A percentile compares a stretch with the other conserved stretches of the same genome.
Evolutionary conservation across 1,140 invertebrate species (phyloP).

Genomic region (Ditylenchus dipsaci): DNA sequence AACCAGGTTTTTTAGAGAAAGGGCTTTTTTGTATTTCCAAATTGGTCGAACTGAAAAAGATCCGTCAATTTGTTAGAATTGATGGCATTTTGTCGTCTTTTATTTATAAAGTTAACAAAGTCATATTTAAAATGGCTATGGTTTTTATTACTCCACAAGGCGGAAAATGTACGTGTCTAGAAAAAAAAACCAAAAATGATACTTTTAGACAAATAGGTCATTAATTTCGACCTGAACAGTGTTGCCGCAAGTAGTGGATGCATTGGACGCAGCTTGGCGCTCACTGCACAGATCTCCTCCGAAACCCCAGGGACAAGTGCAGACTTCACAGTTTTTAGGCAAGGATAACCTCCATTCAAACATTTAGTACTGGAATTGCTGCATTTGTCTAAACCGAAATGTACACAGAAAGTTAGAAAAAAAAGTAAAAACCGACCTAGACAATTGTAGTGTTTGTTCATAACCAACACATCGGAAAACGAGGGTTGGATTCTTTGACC

Average conservation of each 20-base stretch:
- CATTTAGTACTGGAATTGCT: slow-evolving; percentile 3
- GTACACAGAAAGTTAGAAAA: slow-evolving; percentile 4
- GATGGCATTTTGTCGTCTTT: too few species aligned
- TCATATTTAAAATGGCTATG: too few species aligned
- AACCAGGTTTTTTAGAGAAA: too few species aligned
- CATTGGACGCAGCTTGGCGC: neutral
- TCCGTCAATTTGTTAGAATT: too few species aligned
- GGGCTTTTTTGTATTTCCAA: too few species aligned
- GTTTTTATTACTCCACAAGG: too few species aligned
- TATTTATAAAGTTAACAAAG: too few species aligned
- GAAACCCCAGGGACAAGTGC: slow-evolving; percentile 32
- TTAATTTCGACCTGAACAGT: neutral
- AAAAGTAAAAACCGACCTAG: slow-evolving; percentile 8
- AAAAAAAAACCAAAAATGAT: too few species aligned
- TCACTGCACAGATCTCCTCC: slow-evolving; percentile 3
- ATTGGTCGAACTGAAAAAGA: too few species aligned
- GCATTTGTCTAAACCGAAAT: slow-evolving; percentile 14
- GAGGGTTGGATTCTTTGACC: slow-evolving; percentile 18
- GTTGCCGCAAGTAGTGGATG: neutral
- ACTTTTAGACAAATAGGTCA: neutral
- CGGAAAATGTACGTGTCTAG: too few species aligned
- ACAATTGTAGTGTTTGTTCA: slow-evolving; percentile 27
- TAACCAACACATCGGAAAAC: slow-evolving; percentile 24
- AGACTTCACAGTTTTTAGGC: slow-evolving; percentile 19
- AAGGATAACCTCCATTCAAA: slow-evolving; percentile 23